Conservation (phyloP, 2,888 invertebrate species). For the Synergus umbraculus region DNA sequence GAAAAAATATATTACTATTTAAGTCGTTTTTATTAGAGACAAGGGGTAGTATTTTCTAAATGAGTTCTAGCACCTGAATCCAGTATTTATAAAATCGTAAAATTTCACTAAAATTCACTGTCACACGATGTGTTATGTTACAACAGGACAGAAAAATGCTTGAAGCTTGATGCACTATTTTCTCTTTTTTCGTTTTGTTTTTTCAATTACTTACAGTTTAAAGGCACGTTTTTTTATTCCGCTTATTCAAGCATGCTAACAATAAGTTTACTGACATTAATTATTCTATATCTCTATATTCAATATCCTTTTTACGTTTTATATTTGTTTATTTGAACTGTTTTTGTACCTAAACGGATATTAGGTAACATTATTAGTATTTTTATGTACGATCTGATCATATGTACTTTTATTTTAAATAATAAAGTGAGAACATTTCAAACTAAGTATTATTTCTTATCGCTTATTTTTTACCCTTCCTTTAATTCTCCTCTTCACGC, state of each 20-base stretch:
- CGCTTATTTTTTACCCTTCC: constrained; percentile 72
- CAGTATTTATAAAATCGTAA: constrained; percentile 8
- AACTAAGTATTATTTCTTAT: constrained; percentile 65
- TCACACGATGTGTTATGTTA: constrained; percentile 31
- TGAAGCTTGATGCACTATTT: constrained; percentile 60
- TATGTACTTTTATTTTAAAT: constrained; percentile 69
- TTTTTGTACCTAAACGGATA: constrained; percentile 53
- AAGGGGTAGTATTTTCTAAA: not conserved
- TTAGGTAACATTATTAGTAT: constrained; percentile 53
- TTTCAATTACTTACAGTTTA: constrained; percentile 46
- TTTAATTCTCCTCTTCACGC: constrained; percentile 59
- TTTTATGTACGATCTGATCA: constrained; percentile 66
- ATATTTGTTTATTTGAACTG: constrained; percentile 49
- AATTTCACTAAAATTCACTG: constrained; percentile 4
- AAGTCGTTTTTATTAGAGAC: not conserved
- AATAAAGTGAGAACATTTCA: constrained; percentile 65
- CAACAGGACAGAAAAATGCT: constrained; percentile 37
- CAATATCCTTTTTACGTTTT: constrained; percentile 47
- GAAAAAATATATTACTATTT: not conserved
- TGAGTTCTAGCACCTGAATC: not conserved
- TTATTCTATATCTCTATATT: constrained; percentile 38
- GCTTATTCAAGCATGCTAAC: constrained; percentile 44
- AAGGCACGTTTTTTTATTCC: constrained; percentile 19
- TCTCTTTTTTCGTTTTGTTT: constrained; percentile 44
- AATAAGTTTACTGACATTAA: constrained; percentile 11